Percentiles rank a stretch among this genome's conserved stretches.
These are phyloP conservation scores for Dastarcus helophoroides DNA, from an alignment of 2,888 invertebrate species.

Conservation along the genomic window DNA sequence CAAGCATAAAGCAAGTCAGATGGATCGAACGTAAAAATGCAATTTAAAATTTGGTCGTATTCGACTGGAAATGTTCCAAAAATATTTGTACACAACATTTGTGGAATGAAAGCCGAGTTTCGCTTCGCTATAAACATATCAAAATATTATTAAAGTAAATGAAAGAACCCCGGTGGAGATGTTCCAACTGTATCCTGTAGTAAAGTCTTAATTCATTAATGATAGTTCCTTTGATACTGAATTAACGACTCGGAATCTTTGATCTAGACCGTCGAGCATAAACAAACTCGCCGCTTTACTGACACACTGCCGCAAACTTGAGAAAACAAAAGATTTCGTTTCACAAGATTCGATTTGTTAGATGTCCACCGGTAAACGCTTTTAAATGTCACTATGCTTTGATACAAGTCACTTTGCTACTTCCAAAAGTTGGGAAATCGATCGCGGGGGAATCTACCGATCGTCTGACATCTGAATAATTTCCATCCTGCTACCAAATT, in stretches of 20 bases:
- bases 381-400: slow-evolving; percentile 12
- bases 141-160: slow-evolving; percentile 36
- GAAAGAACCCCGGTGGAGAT: slow-evolving; percentile 27
- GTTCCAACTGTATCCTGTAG: slow-evolving; percentile 37
- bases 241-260: slow-evolving; percentile 35
- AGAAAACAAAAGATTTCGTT: slow-evolving; percentile 35
- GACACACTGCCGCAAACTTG: slow-evolving; percentile 29
- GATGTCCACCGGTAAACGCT: slow-evolving; percentile 11
- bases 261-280: slow-evolving; percentile 33
- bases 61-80: too few species aligned
- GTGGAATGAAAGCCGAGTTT: slow-evolving; percentile 7
- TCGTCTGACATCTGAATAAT: too few species aligned
- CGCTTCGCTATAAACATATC: slow-evolving; percentile 26
- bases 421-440: too few species aligned
- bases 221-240: slow-evolving; percentile 38
- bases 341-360: slow-evolving; percentile 21
- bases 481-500: too few species aligned
- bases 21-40: too few species aligned
- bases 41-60: too few species aligned
- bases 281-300: slow-evolving; percentile 31
- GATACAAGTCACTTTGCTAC: too few species aligned
- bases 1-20: too few species aligned
- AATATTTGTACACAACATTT: too few species aligned
- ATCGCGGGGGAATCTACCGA: too few species aligned
- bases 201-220: slow-evolving; percentile 37